A percentile compares a stretch with the other conserved stretches of the same genome.
Evolutionary conservation across 2,797 vertebrate genomes (phyloP).

Genomic region (Fundulus diaphanus): DNA sequence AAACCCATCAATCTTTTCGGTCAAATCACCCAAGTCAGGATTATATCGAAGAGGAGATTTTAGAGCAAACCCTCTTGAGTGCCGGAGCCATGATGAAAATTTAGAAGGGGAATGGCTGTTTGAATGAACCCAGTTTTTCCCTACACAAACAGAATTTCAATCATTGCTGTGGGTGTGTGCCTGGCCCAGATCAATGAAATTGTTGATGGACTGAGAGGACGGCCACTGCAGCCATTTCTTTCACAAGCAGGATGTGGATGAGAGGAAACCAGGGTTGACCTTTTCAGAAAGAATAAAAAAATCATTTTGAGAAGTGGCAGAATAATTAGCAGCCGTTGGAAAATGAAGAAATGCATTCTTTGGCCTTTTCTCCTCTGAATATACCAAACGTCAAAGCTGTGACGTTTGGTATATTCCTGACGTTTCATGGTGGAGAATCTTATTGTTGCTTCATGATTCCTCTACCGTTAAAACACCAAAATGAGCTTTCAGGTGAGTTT

Average conservation of each 20-base stretch:
- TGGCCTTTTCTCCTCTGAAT: not conserved
- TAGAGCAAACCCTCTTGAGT: conserved; percentile 31
- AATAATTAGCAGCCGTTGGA: conserved; percentile 1
- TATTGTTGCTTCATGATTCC: conserved; percentile 25
- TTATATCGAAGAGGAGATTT: conserved; percentile 43
- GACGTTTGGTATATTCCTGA: too few species aligned
- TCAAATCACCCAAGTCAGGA: conserved; percentile 35
- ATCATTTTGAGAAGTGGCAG: conserved; percentile 21
- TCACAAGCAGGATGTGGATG: conserved; percentile 4
- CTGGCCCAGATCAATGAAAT: conserved; percentile 42
- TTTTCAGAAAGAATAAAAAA: not conserved
- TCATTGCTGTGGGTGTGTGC: conserved; percentile 21
- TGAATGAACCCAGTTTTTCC: conserved; percentile 28
- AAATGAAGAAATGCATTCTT: conserved; percentile 7
- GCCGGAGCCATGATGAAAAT: conserved; percentile 27
- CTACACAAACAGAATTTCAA: conserved; percentile 54
- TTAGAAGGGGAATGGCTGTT: conserved; percentile 30
- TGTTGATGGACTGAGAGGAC: conserved; percentile 26
- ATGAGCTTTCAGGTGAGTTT: not conserved
- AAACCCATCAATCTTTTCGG: conserved; percentile 29
- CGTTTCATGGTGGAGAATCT: conserved; percentile 12
- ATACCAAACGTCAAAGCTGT: not conserved
- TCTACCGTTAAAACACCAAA: conserved; percentile 22
- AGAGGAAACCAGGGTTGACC: conserved; percentile 17
- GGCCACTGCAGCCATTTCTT: conserved; percentile 33